A percentile compares a stretch with the other conserved stretches of the same genome.
Conservation (phyloP, 2,888 invertebrate species). For the Ganaspis brasiliensis region DNA sequence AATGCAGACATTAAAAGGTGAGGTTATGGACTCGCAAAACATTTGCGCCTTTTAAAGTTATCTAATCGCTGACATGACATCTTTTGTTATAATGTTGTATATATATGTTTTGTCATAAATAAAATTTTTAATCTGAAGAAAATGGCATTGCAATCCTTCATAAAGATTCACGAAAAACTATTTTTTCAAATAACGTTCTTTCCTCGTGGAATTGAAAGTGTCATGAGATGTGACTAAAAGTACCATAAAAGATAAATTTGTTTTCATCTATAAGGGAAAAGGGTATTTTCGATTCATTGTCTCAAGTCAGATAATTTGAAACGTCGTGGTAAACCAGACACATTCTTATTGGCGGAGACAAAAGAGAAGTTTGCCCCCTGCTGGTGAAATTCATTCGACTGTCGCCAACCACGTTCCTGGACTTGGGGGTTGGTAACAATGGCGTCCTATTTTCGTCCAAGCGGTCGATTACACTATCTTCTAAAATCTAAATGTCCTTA, state of each 20-base stretch:
- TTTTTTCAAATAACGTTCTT: too few species aligned
- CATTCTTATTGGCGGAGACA: constrained; percentile 56
- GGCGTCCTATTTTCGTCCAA: constrained; percentile 53
- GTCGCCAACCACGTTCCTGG: constrained; percentile 45
- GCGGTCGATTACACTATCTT: constrained; percentile 55
- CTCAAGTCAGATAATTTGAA: constrained; percentile 47
- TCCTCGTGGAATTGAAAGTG: background rate
- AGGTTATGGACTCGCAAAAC: background rate
- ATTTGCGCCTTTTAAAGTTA: background rate
- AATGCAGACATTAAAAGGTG: constrained; percentile 28
- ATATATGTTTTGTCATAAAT: too few species aligned
- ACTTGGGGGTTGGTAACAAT: constrained; percentile 55
- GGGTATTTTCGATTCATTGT: constrained; percentile 15
- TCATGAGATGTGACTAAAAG: background rate
- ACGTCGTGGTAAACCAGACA: constrained; percentile 45
- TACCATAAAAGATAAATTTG: background rate
- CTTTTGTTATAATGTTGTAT: too few species aligned
- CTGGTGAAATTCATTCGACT: constrained; percentile 49
- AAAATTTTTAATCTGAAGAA: too few species aligned
- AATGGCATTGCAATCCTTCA: too few species aligned
- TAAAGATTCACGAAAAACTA: too few species aligned
- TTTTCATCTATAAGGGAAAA: background rate
- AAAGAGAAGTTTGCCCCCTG: constrained; percentile 57
- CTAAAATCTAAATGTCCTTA: constrained; percentile 17
- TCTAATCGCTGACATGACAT: background rate